Evolutionary conservation across 2,113 vertebrate genomes (phyloP).

Genomic region (Ia io): DNA sequence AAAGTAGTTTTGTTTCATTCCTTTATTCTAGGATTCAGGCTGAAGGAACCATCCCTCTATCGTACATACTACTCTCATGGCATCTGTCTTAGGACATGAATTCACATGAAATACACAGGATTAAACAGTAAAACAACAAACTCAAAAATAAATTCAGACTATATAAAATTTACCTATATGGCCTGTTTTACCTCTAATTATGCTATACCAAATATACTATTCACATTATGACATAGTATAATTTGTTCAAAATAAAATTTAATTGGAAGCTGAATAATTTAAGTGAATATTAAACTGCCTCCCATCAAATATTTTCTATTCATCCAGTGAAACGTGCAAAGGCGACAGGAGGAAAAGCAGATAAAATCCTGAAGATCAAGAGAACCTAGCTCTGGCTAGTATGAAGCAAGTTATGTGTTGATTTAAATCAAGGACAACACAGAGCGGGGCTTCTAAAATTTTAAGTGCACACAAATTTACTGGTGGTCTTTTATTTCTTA

Average conservation of each 20-base stretch:
- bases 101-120: neutral
- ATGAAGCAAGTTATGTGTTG: neutral
- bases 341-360: neutral
- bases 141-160: neutral
- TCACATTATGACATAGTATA: neutral
- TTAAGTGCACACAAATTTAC: neutral
- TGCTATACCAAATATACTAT: neutral
- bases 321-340: neutral
- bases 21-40: neutral
- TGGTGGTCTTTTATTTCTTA: no score
- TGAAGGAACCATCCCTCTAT: neutral
- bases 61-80: neutral
- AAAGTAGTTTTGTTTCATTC: neutral
- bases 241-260: slow-evolving; percentile 10
- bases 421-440: neutral
- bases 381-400: neutral
- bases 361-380: neutral
- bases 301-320: neutral
- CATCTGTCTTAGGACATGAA: neutral
- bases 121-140: neutral
- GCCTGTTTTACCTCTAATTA: neutral
- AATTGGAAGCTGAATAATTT: neutral
- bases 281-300: neutral
- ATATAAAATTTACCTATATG: neutral
- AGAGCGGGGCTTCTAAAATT: neutral